Evolutionary conservation across 2,797 vertebrate species (phyloP), one percentile per base, ranked within the genome.

Genomic region (Lagorchestes hirsutus): DNA sequence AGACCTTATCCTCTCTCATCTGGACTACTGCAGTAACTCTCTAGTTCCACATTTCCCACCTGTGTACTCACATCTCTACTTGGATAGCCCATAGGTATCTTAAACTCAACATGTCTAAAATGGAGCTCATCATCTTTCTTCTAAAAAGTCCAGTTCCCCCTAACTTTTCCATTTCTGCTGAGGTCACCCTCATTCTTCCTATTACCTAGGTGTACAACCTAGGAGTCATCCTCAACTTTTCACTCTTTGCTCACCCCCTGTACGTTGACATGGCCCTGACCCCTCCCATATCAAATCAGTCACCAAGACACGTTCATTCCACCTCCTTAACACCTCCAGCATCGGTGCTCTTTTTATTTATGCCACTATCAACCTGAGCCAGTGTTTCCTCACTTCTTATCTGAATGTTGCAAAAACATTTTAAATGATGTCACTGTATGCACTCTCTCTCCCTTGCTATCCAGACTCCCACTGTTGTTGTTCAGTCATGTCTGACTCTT

Each of bases 221-320:
- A 5, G 31, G 31, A 67, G 13, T 67, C 31, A n/a, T 34, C 34
- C 59, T 67, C 59, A 34, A 5, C 34, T 58, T 29, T 58, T 58
- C 28, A 29, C 27, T 67, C 59, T 67, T 14, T 28, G 13, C 12
- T n/a, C 62, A 16, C 62, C n/a, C 62, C 62, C 34, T n/a, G 14
- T 12, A n/a, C 31, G 16, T 18, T 0, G 1, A 34, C 62, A 67
- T 34, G 18, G 62, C 34, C 4, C 62, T 3, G 4, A 0, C 0
- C 34, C 14, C 62, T 31, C 58, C 62, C 14, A 16, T 6, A n/a
- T n/a, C 34, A 67, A 16, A n/a, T 31, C 58, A 59, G 28, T 29
- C 31, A 57, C 58, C 58, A 59, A 59, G 58, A 28, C 58, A 29
- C 29, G 31, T 16, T 67, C 62, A n/a, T 67, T 67, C 62, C 34